A percentile compares a stretch with the other conserved stretches of the same genome.
phyloP scores from a whole-genome alignment of 2,797 vertebrate species.

The Micropoecilia bifurca region DNA sequence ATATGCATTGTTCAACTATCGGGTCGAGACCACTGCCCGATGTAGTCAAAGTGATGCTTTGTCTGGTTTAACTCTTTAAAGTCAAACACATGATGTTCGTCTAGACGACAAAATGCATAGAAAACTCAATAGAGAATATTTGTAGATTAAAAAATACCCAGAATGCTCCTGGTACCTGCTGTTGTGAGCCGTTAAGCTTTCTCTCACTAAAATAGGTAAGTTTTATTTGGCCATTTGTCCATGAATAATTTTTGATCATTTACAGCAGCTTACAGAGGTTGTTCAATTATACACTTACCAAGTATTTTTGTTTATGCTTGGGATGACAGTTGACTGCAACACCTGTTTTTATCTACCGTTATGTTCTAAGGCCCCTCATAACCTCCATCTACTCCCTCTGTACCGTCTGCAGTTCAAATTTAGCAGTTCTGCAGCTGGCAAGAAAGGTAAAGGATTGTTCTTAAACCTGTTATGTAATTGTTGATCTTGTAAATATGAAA shows the following conservation, averaged over 20 bases:
- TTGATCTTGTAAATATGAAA: neutral
- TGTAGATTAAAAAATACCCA: neutral
- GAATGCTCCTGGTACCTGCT: neutral
- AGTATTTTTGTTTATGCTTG: neutral
- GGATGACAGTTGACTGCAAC: neutral
- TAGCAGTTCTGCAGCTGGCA: neutral
- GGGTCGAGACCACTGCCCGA: neutral
- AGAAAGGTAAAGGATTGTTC: neutral
- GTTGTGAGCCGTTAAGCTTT: neutral
- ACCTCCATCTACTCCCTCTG: neutral
- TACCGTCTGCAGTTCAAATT: neutral
- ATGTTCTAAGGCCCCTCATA: neutral
- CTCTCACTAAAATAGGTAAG: neutral
- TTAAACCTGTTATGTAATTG: neutral
- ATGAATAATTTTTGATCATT: neutral
- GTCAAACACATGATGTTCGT: neutral
- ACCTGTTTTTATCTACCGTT: neutral
- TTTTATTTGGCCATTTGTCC: neutral
- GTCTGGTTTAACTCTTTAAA: neutral
- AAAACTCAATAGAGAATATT: neutral
- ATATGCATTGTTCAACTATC: neutral
- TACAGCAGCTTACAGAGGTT: neutral
- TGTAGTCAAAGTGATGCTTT: neutral
- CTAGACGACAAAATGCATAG: neutral
- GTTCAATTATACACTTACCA: neutral